phyloP scores from a whole-genome alignment of 2,888 invertebrate species.

The Electrophaes corylata region DNA sequence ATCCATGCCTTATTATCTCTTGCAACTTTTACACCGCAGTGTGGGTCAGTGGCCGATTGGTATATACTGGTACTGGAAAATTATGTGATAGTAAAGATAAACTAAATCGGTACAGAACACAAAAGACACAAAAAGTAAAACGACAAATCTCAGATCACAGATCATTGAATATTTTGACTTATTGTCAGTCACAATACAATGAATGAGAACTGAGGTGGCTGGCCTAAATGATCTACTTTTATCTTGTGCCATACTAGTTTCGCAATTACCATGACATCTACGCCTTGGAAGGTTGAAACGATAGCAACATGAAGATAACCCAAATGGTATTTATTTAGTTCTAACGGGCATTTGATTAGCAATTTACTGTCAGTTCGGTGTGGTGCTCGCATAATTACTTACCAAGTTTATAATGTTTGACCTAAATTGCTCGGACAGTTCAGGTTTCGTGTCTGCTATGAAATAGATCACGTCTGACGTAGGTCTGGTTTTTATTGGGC shows the following conservation, averaged over 20 bases:
- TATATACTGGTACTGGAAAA: not conserved
- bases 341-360: slow-evolving; percentile 5
- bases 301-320: not conserved
- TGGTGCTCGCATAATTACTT: slow-evolving; percentile 4
- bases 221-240: slow-evolving; percentile 1
- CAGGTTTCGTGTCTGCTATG: slow-evolving; percentile 9
- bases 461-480: not conserved
- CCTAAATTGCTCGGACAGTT: slow-evolving; percentile 7
- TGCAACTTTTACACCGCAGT: slow-evolving; percentile 15
- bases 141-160: not conserved
- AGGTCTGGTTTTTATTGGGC: not conserved
- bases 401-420: slow-evolving; percentile 8
- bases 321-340: not conserved
- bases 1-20: slow-evolving; percentile 20
- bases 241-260: slow-evolving; percentile 2
- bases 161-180: slow-evolving; percentile 1
- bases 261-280: not conserved
- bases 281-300: not conserved
- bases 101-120: not conserved
- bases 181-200: slow-evolving; percentile 6
- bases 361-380: not conserved
- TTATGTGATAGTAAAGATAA: not conserved
- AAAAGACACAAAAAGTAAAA: not conserved
- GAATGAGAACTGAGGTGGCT: not conserved
- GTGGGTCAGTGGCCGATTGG: slow-evolving; percentile 4